Base-by-base conservation (phyloP, 2,113 vertebrate genomes). In the Corythoichthys intestinalis region DNA sequence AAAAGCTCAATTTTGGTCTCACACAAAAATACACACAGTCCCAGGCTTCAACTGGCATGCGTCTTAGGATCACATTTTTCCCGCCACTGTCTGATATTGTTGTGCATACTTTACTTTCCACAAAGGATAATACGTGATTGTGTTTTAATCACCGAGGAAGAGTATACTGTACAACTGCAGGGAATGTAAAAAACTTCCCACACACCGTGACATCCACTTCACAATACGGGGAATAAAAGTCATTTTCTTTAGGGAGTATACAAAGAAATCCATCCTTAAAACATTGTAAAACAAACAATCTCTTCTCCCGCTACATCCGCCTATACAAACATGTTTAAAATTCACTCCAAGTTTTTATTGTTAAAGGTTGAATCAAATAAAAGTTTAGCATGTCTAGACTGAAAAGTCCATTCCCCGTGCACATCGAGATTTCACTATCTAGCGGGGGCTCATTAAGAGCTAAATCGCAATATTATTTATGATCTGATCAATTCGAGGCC, bases 341-440 rank as follows among this genome's bases (percentile, higher is more conserved):
- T 82, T 75, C 69, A 83, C 78, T 72, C 53, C 70, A 64, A 1
- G 4, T 0, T 63, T 20, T 63, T 63, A 47, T 63, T 34, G 68
- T 79, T 80, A 80, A 74, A 85, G 78, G 82, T 78, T 78, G 58
- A 79, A 76, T 66, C 66, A 85, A 28, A 28, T 84, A 76, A 85
- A 80, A 77, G 73, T 83, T 86, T 76, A 75, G 82, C 75, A 78
- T 59, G 77, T 87, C 82, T 81, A 80, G 79, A 87, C 81, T 77
- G 84, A 72, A 67, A 67, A 68, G 53, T 69, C 62, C 48, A 61
- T 71, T 79, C 70, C 39, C 73, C 56, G 35, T 66, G 69, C 71
- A 69, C 70, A 67, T 58, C 6, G 41, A 76, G 75, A 60, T 41
- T 59, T 17, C 60, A 15, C 48, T 74, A 65, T 69, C 75, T 87